phyloP scores from a whole-genome alignment of 1,140 invertebrate species.

The Cryptotermes secundus region DNA sequence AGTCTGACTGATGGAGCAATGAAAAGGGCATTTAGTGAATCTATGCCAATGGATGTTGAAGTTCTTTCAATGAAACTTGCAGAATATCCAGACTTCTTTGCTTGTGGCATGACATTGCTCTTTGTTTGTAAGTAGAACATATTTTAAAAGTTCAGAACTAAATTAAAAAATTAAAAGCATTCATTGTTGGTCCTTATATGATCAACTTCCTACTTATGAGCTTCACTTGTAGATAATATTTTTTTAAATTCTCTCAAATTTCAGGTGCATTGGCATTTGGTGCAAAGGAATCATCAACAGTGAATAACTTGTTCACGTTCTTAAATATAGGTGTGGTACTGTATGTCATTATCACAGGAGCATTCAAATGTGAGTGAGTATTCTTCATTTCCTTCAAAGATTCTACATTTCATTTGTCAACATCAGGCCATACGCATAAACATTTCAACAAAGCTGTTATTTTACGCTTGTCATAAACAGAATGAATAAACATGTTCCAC shows the following conservation, averaged over 20 bases:
- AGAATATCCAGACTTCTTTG: conserved; percentile 70
- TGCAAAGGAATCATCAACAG: conserved; percentile 79
- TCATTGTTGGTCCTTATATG: no score
- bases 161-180: no score
- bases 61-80: conserved; percentile 56
- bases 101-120: conserved; percentile 57
- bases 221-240: background rate
- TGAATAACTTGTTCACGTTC: conserved; percentile 82
- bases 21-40: conserved; percentile 56
- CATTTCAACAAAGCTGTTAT: no score
- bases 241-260: conserved; percentile 18
- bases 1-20: conserved; percentile 62
- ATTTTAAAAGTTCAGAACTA: background rate
- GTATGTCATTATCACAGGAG: conserved; percentile 78
- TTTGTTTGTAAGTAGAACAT: conserved; percentile 54
- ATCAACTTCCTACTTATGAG: no score
- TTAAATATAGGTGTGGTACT: conserved; percentile 79
- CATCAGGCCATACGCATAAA: no score
- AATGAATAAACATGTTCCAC: no score
- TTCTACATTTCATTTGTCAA: no score
- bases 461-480: no score
- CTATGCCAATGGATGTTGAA: conserved; percentile 57
- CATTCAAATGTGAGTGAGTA: conserved; percentile 63
- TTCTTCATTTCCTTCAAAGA: no score
- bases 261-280: conserved; percentile 62